phyloP scores from a whole-genome alignment of 1,140 invertebrate genomes.

The Goniozus legneri region DNA sequence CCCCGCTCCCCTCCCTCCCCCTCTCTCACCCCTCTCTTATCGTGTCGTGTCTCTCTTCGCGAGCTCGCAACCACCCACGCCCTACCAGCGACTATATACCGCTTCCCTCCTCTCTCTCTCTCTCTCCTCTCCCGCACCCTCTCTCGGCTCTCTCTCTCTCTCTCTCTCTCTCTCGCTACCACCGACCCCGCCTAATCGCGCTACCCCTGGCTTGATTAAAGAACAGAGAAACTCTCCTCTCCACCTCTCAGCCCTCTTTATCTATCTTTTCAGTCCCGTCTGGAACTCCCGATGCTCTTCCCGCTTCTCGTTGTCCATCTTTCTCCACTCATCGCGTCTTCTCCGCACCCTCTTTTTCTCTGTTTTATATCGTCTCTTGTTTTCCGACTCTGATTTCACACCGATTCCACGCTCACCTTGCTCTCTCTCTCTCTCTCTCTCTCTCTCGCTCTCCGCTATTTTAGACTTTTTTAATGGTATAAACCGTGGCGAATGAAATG shows the following conservation, averaged over 20 bases:
- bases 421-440: not conserved
- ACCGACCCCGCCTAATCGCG: slow-evolving; percentile 43
- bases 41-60: not conserved
- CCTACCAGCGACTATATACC: too few relatives aligned
- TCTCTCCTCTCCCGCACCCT: not conserved
- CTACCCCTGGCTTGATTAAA: slow-evolving; percentile 50
- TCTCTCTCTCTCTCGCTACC: too few relatives aligned
- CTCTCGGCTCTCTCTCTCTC: too few relatives aligned
- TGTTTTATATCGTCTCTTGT: not conserved
- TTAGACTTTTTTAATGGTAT: too few relatives aligned
- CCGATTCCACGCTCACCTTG: not conserved
- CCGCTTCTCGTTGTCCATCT: slow-evolving; percentile 1
- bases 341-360: slow-evolving; percentile 4
- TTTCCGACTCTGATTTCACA: not conserved
- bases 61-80: too few relatives aligned
- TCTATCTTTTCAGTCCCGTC: slow-evolving; percentile 8
- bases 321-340: slow-evolving; percentile 1
- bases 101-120: too few relatives aligned
- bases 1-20: not conserved
- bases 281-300: slow-evolving; percentile 13
- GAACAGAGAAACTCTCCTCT: slow-evolving; percentile 44
- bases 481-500: too few relatives aligned
- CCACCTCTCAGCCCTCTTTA: slow-evolving; percentile 21
- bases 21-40: not conserved
- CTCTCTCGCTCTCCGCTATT: not conserved